Conservation (phyloP, 2,888 invertebrate genomes). For the Taenaris catops region DNA sequence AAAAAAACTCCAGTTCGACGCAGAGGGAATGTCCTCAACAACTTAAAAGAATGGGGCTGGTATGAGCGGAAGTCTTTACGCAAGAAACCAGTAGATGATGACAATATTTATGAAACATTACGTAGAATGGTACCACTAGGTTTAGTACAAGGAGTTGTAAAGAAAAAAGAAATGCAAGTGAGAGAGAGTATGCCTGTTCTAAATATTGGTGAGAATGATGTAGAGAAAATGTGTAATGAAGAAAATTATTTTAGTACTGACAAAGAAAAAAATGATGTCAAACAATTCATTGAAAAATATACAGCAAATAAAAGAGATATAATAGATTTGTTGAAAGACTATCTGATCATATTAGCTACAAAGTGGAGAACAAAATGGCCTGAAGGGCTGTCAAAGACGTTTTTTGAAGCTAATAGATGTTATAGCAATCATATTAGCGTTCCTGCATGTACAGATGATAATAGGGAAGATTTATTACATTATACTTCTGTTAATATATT, state of each 20-base stretch:
- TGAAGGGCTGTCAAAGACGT: slow-evolving; percentile 75
- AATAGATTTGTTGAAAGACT: slow-evolving; percentile 81
- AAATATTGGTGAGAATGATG: slow-evolving; percentile 71
- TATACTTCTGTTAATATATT: slow-evolving; percentile 56
- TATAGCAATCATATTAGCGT: slow-evolving; percentile 67
- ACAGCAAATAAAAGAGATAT: slow-evolving; percentile 78
- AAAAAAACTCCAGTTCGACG: slow-evolving; percentile 79
- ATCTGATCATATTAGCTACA: slow-evolving; percentile 74
- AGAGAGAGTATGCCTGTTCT: slow-evolving; percentile 81
- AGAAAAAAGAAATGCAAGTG: slow-evolving; percentile 58
- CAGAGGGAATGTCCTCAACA: slow-evolving; percentile 85
- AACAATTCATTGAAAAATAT: slow-evolving; percentile 80
- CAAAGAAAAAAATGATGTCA: slow-evolving; percentile 82
- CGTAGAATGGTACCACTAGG: slow-evolving; percentile 82
- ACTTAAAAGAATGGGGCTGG: slow-evolving; percentile 89
- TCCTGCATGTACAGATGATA: slow-evolving; percentile 54
- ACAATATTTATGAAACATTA: slow-evolving; percentile 84
- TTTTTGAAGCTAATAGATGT: slow-evolving; percentile 80
- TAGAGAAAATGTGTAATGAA: slow-evolving; percentile 28
- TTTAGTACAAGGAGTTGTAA: slow-evolving; percentile 65
- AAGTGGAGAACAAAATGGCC: slow-evolving; percentile 86
- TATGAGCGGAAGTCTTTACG: slow-evolving; percentile 80
- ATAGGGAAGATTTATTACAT: slow-evolving; percentile 49
- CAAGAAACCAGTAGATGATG: slow-evolving; percentile 78
- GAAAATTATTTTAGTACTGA: slow-evolving; percentile 83